Conservation (phyloP, 2,797 vertebrate species). For the Sebastes hopkinsi region DNA sequence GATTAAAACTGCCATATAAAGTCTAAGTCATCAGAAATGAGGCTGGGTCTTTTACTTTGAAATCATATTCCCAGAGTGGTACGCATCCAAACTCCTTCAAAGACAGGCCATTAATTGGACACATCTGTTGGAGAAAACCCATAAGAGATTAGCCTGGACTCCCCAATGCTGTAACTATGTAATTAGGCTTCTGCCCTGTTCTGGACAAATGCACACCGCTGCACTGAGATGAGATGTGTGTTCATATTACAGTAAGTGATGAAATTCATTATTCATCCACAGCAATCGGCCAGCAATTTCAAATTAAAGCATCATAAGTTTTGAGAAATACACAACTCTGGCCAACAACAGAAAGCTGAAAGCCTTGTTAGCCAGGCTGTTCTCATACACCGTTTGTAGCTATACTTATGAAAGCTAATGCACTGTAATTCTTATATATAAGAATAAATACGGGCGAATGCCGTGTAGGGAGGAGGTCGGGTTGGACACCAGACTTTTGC, state of each 20-base stretch:
- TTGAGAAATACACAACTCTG: constrained; percentile 1
- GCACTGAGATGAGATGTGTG: constrained; percentile 43
- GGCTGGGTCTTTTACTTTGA: constrained; percentile 63
- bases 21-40: constrained; percentile 46
- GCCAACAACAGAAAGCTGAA: constrained; percentile 21
- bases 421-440: too few relatives aligned
- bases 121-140: constrained; percentile 73
- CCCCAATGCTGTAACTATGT: constrained; percentile 45
- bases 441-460: too few relatives aligned
- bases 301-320: constrained; percentile 34
- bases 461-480: too few relatives aligned
- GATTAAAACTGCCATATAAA: constrained; percentile 52
- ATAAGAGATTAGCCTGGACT: constrained; percentile 66
- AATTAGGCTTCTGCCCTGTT: constrained; percentile 64
- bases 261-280: constrained; percentile 73
- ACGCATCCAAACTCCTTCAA: constrained; percentile 71
- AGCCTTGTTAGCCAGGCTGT: not conserved
- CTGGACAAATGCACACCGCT: constrained; percentile 53
- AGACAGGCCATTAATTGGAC: constrained; percentile 75
- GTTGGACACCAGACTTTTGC: too few relatives aligned
- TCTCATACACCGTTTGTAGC: too few relatives aligned
- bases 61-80: constrained; percentile 71
- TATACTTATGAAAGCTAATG: too few relatives aligned
- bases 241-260: constrained; percentile 66
- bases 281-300: constrained; percentile 57